Percentiles rank a stretch among this genome's conserved stretches.
phyloP scores from a whole-genome alignment of 37 sponge, comb jelly and placozoan species.

The Beroe forskalii region DNA sequence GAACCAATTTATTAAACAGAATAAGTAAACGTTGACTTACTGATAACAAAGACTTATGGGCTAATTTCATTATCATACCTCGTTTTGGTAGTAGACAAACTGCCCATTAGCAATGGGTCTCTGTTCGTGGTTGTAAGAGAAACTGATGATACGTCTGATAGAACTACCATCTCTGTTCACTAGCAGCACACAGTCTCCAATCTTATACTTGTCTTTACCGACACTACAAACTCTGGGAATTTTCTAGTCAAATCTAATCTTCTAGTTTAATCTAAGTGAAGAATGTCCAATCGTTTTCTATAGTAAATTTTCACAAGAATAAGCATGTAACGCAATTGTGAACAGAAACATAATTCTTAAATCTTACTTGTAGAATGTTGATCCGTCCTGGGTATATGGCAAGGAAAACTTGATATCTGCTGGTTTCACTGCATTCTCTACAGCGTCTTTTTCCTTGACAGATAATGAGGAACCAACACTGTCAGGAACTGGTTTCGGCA shows the following conservation, averaged over 20 bases:
- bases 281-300: too few species aligned
- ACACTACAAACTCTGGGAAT: slow-evolving; percentile 11
- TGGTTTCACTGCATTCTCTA: neutral
- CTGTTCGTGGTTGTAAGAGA: slow-evolving; percentile 38
- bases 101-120: slow-evolving; percentile 38
- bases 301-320: too few species aligned
- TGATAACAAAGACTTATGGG: too few species aligned
- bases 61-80: too few species aligned
- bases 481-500: slow-evolving; percentile 34
- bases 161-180: slow-evolving; percentile 25
- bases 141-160: slow-evolving; percentile 41
- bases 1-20: too few species aligned
- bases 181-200: slow-evolving; percentile 43
- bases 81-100: slow-evolving; percentile 25
- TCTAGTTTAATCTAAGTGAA: too few species aligned
- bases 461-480: neutral
- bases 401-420: slow-evolving; percentile 4
- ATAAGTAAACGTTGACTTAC: too few species aligned
- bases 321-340: too few species aligned
- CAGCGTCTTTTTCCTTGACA: neutral
- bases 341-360: too few species aligned
- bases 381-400: neutral
- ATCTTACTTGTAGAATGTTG: slow-evolving; percentile 44
- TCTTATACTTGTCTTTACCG: slow-evolving; percentile 37
- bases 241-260: too few species aligned